Percentiles rank a stretch among this genome's conserved stretches.
phyloP scores from a whole-genome alignment of 1,140 invertebrate species.

The Homarus americanus region DNA sequence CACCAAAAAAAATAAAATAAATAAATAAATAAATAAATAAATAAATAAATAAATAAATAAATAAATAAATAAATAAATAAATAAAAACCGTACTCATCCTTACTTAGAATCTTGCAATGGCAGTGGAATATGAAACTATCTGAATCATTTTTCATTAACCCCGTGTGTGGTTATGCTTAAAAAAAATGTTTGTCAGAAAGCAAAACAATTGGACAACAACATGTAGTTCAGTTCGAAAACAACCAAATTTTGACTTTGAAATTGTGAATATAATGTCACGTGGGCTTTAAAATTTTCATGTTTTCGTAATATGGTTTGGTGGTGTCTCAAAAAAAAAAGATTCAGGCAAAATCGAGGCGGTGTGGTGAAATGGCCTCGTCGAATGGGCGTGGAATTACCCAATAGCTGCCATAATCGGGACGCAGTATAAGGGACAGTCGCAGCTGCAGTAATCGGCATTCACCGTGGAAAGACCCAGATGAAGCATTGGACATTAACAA shows the following conservation, averaged over 20 bases:
- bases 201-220: neutral
- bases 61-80: too few species aligned
- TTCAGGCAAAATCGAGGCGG: constrained; percentile 1
- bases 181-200: neutral
- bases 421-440: constrained; percentile 27
- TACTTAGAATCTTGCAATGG: too few species aligned
- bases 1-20: too few species aligned
- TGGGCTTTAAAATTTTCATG: constrained; percentile 21
- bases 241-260: constrained; percentile 32
- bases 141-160: too few species aligned
- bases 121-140: too few species aligned
- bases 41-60: too few species aligned
- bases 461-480: neutral
- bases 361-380: constrained; percentile 33
- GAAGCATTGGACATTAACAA: too few species aligned
- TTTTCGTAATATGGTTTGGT: constrained; percentile 24
- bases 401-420: constrained; percentile 23
- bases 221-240: neutral
- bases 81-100: too few species aligned
- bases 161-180: too few species aligned
- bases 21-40: too few species aligned
- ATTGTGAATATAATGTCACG: constrained; percentile 33
- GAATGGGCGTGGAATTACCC: constrained; percentile 28
- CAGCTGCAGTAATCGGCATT: neutral
- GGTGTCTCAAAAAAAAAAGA: constrained; percentile 22